A percentile compares a stretch with the other conserved stretches of the same genome.
Conservation (phyloP, 2,888 invertebrate genomes). For the Idaea biselata region DNA sequence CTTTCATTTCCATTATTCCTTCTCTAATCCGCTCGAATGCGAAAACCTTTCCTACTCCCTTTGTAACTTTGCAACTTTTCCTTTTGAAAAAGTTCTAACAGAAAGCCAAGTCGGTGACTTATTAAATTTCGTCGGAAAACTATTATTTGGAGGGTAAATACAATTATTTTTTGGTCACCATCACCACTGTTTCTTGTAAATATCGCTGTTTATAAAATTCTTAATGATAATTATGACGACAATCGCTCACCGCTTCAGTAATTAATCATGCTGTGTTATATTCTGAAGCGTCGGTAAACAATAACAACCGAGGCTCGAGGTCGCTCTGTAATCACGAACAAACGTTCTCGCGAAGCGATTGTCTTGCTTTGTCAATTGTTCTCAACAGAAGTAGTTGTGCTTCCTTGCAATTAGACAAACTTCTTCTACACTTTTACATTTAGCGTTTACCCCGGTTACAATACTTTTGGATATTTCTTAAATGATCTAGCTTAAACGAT, state of each 20-base stretch:
- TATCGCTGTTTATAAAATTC: neutral
- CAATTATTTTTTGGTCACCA: neutral
- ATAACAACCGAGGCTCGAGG: constrained; percentile 4
- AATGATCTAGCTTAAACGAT: neutral
- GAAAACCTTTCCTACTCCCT: constrained; percentile 51
- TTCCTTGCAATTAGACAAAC: constrained; percentile 20
- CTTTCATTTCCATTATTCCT: constrained; percentile 64
- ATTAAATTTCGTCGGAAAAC: constrained; percentile 40
- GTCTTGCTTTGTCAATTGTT: constrained; percentile 29
- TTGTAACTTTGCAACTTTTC: constrained; percentile 47
- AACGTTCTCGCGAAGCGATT: constrained; percentile 21
- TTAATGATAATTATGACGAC: neutral
- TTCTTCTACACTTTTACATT: constrained; percentile 20
- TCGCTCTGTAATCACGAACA: constrained; percentile 23
- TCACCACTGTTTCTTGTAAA: neutral
- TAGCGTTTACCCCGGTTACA: constrained; percentile 19
- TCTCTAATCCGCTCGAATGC: constrained; percentile 54
- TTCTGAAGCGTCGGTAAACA: neutral
- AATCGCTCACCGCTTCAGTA: neutral
- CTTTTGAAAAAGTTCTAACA: constrained; percentile 52
- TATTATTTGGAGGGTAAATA: constrained; percentile 27
- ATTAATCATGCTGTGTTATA: neutral
- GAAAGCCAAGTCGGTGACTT: constrained; percentile 42
- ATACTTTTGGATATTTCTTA: constrained; percentile 1
- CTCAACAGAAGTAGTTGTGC: constrained; percentile 17